Base-by-base conservation (phyloP, 2,797 vertebrate species). In the Sphaeramia orbicularis region DNA sequence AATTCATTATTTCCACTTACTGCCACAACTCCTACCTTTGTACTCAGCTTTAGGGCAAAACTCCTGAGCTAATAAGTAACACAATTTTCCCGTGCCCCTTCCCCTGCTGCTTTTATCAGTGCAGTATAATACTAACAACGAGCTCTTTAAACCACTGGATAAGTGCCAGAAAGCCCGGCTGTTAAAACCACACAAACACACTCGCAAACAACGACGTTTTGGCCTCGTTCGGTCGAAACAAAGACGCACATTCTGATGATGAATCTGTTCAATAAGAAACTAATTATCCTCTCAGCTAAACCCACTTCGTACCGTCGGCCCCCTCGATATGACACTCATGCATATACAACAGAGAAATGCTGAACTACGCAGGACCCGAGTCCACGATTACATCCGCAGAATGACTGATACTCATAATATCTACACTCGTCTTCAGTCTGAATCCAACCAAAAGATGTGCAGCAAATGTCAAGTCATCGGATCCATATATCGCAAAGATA, bases 231-330 rank as follows among this genome's bases (percentile, higher is more conserved):
- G 40, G 42, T 27, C 38, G 67, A 71, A 65, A 71, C 52, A 72
- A 73, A 57, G 47, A 42, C 24, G 47, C 65, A 61, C 63, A 51
- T 54, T 64, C 50, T 72, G 69, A 82, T 74, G 37, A 77, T 68
- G 58, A 77, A 84, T 74, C 42, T 65, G 19, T 64, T 76, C 45
- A 79, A 71, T 77, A 78, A 80, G 9, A 70, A 79, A 40, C 9
- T 41, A 35, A 67, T 67, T 57, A 66, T 56, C 21, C 19, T 35
- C 14, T 58, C 58, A 48, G 55, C 32, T 16, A 43, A 44, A 43
- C 62, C 58, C 24, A 44, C 16, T 48, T 44, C 13, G 66, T 47
- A 35, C 43, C 54, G 38, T 36, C 43, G 41, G 8, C 8, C n/a
- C n/a, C n/a, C n/a, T n/a, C n/a, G n/a, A n/a, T n/a, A n/a, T n/a